A percentile compares a stretch with the other conserved stretches of the same genome.
Evolutionary conservation across 2,888 invertebrate species (phyloP).

Genomic region (Antheraea assamensis): DNA sequence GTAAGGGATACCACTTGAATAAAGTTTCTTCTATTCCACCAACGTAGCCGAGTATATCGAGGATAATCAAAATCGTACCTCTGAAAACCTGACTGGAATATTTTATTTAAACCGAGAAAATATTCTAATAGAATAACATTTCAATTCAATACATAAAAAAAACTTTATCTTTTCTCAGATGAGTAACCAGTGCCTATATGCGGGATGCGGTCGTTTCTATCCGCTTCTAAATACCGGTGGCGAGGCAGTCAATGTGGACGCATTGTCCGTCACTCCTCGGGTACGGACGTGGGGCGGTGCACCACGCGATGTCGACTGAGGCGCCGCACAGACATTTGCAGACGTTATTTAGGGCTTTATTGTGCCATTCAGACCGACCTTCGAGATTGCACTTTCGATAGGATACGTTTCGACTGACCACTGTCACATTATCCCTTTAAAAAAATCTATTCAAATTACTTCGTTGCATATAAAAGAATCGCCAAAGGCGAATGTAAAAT

Average conservation of each 20-base stretch:
- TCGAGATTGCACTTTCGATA: conserved; percentile 73
- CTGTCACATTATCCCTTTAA: conserved; percentile 62
- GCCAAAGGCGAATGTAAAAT: neutral
- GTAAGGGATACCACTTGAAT: conserved; percentile 12
- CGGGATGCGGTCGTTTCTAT: conserved; percentile 55
- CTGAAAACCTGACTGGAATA: conserved; percentile 36
- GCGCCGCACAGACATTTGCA: conserved; percentile 71
- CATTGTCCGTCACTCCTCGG: conserved; percentile 75
- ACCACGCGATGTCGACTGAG: conserved; percentile 59
- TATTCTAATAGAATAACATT: conserved; percentile 50
- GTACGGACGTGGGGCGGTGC: conserved; percentile 42
- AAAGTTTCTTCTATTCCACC: conserved; percentile 17
- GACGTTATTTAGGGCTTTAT: conserved; percentile 78
- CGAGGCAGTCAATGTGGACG: conserved; percentile 62
- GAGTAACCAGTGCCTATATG: conserved; percentile 60
- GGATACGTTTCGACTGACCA: conserved; percentile 72
- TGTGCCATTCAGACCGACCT: conserved; percentile 66
- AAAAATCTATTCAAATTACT: conserved; percentile 17
- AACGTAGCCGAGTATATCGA: conserved; percentile 11
- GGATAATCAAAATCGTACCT: conserved; percentile 25
- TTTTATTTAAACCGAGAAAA: conserved; percentile 30
- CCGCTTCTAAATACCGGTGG: conserved; percentile 45
- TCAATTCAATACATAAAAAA: conserved; percentile 45
- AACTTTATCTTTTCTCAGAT: conserved; percentile 60
- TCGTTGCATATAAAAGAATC: conserved; percentile 14